phyloP scores from a whole-genome alignment of 2,113 vertebrate species.

The Scartelaos histophorus region DNA sequence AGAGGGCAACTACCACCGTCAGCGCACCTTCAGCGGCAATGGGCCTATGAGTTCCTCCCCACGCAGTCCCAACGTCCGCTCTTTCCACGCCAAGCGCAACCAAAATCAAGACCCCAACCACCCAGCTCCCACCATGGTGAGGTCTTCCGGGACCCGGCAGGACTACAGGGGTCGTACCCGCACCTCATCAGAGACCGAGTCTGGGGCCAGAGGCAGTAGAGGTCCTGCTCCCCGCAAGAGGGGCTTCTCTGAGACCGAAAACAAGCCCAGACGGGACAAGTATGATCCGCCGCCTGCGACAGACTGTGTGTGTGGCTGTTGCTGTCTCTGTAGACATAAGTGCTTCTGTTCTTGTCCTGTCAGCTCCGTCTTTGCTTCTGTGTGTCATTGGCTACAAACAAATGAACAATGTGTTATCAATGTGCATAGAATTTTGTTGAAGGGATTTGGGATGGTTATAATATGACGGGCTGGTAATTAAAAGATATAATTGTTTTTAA shows the following conservation, averaged over 20 bases:
- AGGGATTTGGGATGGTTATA: not conserved
- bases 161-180: constrained; percentile 47
- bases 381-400: not conserved
- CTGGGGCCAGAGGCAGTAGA: constrained; percentile 48
- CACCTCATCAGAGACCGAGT: constrained; percentile 71
- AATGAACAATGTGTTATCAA: not conserved
- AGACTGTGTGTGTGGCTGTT: constrained; percentile 40
- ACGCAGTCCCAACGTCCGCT: constrained; percentile 45
- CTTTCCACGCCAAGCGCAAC: constrained; percentile 54
- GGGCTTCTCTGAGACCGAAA: constrained; percentile 69
- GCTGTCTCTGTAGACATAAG: not conserved
- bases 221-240: constrained; percentile 56
- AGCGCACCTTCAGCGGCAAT: constrained; percentile 10
- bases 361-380: constrained; percentile 23
- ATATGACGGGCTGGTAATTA: not conserved
- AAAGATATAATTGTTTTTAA: not conserved
- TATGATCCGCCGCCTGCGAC: constrained; percentile 51
- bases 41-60: constrained; percentile 42
- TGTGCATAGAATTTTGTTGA: not conserved
- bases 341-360: constrained; percentile 23
- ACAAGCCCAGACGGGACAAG: constrained; percentile 68
- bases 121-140: constrained; percentile 38
- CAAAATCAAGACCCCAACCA: constrained; percentile 19
- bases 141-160: constrained; percentile 51
- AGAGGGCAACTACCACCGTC: constrained; percentile 46